Evolutionary conservation across 2,888 invertebrate genomes (phyloP).

Genomic region (Atrina japonica): DNA sequence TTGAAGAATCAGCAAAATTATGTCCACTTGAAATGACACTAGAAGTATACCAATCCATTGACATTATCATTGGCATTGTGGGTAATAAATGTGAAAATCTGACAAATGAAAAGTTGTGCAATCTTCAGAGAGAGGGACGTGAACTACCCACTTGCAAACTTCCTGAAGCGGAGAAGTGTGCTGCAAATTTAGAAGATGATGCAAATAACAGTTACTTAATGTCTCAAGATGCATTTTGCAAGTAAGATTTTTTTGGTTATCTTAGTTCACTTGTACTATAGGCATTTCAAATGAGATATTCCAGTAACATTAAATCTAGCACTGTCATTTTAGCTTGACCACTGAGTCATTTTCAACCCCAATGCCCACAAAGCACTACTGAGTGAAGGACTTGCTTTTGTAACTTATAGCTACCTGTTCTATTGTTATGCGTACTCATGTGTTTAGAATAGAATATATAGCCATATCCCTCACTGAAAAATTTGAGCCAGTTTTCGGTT

Average conservation of each 20-base stretch:
- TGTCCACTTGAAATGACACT: not conserved
- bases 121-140: not conserved
- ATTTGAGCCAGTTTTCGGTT: too few relatives aligned
- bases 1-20: not conserved
- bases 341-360: too few relatives aligned
- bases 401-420: too few relatives aligned
- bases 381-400: too few relatives aligned
- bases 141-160: not conserved
- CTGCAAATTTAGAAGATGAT: not conserved
- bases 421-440: too few relatives aligned
- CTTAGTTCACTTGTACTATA: too few relatives aligned
- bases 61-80: slow-evolving; percentile 11
- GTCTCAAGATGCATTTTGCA: slow-evolving; percentile 1
- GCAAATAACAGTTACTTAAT: not conserved
- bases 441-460: too few relatives aligned
- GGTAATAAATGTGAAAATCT: not conserved
- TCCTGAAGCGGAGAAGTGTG: not conserved
- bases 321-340: too few relatives aligned
- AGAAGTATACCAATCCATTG: not conserved
- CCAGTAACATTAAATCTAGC: too few relatives aligned
- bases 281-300: too few relatives aligned
- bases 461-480: too few relatives aligned
- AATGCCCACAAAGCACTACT: too few relatives aligned
- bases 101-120: not conserved
- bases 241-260: slow-evolving; percentile 4